Evolutionary conservation across 2,888 invertebrate species (phyloP).

Genomic region (Chorisops tibialis): DNA sequence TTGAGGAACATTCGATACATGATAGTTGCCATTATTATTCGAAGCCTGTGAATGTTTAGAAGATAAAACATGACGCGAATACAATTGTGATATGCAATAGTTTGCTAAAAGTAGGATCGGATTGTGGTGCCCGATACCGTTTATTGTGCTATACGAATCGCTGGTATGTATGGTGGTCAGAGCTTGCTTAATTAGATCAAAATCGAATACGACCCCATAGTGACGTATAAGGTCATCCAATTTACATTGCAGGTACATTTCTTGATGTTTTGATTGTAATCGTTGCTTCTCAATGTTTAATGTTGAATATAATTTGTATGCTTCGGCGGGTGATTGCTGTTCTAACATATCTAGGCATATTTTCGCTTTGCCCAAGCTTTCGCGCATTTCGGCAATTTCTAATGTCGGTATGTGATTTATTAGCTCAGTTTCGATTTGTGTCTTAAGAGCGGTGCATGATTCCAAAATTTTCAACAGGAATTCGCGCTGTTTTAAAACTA

Average conservation of each 20-base stretch:
- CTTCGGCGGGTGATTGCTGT: constrained; percentile 56
- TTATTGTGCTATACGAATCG: constrained; percentile 39
- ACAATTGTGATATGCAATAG: constrained; percentile 72
- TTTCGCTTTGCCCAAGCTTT: constrained; percentile 61
- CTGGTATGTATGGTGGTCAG: constrained; percentile 61
- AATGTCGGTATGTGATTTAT: constrained; percentile 65
- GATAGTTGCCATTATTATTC: constrained; percentile 44
- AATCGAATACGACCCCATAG: constrained; percentile 65
- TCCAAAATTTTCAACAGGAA: constrained; percentile 70
- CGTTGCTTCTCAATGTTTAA: constrained; percentile 65
- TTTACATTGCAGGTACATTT: constrained; percentile 69
- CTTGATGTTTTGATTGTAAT: constrained; percentile 65
- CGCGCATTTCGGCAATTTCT: constrained; percentile 65
- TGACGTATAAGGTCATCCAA: constrained; percentile 67
- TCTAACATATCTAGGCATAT: constrained; percentile 60
- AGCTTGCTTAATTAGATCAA: constrained; percentile 64
- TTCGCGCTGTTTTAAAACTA: constrained; percentile 67
- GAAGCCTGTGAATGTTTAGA: constrained; percentile 52
- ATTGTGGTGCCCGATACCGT: constrained; percentile 56
- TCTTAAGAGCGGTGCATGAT: constrained; percentile 69
- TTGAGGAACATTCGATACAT: constrained; percentile 36
- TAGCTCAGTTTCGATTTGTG: constrained; percentile 71
- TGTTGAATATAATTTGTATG: constrained; percentile 60
- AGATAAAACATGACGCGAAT: constrained; percentile 60
- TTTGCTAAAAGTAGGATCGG: constrained; percentile 71